These are phyloP conservation scores for Cyanocitta stelleri DNA, from an alignment of 2,113 vertebrate genomes.

Conservation along the genomic window DNA sequence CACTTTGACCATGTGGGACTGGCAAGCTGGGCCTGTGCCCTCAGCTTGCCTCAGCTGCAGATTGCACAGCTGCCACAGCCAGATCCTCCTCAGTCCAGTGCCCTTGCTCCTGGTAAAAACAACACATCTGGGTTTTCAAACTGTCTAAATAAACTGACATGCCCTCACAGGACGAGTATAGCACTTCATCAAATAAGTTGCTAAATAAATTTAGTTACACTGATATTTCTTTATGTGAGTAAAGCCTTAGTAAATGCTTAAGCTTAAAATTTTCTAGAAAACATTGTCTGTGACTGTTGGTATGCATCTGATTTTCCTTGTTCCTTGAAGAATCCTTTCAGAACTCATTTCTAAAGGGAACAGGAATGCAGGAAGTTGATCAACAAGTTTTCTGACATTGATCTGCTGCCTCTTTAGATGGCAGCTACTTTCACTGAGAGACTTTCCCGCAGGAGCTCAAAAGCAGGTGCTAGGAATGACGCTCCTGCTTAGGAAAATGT, in stretches of 20 bases:
- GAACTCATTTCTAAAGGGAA: background rate
- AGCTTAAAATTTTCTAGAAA: background rate
- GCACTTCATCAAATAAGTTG: background rate
- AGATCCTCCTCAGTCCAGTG: accelerated
- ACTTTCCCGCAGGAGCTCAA: background rate
- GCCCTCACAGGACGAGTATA: background rate
- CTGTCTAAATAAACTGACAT: background rate
- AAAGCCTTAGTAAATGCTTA: background rate
- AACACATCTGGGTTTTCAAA: background rate
- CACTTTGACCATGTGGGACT: background rate
- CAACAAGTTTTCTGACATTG: background rate
- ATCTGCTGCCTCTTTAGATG: background rate
- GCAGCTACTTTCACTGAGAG: background rate
- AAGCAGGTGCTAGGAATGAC: background rate
- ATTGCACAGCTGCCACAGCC: background rate
- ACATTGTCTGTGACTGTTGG: background rate
- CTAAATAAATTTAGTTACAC: background rate
- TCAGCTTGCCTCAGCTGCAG: background rate
- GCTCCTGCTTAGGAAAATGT: background rate
- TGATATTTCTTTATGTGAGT: background rate
- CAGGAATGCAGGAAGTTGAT: background rate
- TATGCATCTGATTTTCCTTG: background rate
- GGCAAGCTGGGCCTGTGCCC: background rate
- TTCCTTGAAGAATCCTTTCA: background rate
- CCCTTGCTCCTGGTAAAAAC: background rate